Evolutionary conservation across 2,113 vertebrate genomes (phyloP).

Genomic region (Peromyscus californicus): DNA sequence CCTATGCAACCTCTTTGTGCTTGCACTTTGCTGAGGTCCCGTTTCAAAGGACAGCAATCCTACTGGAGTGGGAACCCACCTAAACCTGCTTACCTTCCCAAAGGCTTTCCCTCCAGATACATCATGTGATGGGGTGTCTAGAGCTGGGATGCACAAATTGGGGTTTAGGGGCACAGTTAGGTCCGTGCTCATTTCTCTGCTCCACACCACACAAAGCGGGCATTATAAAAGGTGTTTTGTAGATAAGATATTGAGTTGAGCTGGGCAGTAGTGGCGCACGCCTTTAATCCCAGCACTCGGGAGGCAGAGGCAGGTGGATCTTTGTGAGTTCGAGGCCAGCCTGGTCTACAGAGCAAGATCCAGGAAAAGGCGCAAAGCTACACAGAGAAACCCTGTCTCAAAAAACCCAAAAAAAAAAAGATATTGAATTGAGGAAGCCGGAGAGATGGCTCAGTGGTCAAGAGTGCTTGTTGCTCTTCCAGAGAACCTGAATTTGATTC

Average conservation of each 20-base stretch:
- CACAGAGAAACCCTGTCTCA: too few species aligned
- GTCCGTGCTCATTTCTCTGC: not conserved
- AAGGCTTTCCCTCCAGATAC: not conserved
- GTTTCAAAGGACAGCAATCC: not conserved
- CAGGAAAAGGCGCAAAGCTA: too few species aligned
- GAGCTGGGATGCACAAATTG: too few species aligned
- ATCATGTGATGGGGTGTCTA: not conserved
- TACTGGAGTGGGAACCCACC: not conserved
- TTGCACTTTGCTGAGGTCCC: too few species aligned
- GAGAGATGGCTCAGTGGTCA: not conserved
- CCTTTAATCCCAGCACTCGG: too few species aligned
- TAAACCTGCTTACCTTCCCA: not conserved
- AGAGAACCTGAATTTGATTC: not conserved
- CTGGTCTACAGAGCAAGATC: too few species aligned
- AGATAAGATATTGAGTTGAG: not conserved
- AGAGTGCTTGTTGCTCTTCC: not conserved
- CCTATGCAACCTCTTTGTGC: not conserved
- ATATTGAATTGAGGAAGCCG: not conserved
- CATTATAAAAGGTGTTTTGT: not conserved
- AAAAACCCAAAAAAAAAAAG: too few species aligned
- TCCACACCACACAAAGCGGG: too few species aligned
- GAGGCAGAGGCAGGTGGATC: too few species aligned
- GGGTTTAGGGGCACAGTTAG: not conserved
- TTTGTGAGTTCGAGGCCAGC: too few species aligned
- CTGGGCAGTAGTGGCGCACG: too few species aligned